These are phyloP conservation scores for Pristionchus entomophagus DNA, from an alignment of 2,888 invertebrate genomes.

Conservation along the genomic window DNA sequence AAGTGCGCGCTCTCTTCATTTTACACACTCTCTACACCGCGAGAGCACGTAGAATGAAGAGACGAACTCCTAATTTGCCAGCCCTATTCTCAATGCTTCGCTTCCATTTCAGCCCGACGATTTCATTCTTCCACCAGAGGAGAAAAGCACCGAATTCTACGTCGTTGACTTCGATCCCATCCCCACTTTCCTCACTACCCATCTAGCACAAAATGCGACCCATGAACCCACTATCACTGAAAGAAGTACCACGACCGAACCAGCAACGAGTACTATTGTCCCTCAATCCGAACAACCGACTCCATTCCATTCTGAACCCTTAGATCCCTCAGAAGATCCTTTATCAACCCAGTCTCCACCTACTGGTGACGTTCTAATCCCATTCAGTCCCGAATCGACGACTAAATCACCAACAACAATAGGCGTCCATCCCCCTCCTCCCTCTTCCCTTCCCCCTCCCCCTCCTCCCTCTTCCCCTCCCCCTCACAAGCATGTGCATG, in stretches of 20 bases:
- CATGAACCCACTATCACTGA: background rate
- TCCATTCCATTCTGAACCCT: background rate
- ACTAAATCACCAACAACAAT: background rate
- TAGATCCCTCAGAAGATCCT: background rate
- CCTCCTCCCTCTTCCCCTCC: background rate
- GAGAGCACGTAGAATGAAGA: no score
- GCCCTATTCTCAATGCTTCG: background rate
- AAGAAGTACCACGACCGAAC: background rate
- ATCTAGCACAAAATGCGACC: background rate
- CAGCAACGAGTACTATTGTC: background rate
- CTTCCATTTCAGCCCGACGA: constrained; percentile 34
- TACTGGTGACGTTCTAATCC: background rate
- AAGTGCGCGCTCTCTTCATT: no score
- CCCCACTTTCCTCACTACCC: background rate
- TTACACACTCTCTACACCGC: no score
- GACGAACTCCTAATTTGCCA: no score
- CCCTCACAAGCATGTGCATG: background rate
- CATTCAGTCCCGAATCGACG: background rate
- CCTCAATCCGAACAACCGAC: background rate
- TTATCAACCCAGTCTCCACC: background rate
- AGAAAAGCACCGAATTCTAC: background rate
- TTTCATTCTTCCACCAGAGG: constrained; percentile 36
- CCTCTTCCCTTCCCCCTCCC: background rate
- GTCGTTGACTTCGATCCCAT: constrained; percentile 35
- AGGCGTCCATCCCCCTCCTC: background rate